These are phyloP conservation scores for Callopanchax toddi DNA, from an alignment of 2,113 vertebrate species.

Conservation along the genomic window DNA sequence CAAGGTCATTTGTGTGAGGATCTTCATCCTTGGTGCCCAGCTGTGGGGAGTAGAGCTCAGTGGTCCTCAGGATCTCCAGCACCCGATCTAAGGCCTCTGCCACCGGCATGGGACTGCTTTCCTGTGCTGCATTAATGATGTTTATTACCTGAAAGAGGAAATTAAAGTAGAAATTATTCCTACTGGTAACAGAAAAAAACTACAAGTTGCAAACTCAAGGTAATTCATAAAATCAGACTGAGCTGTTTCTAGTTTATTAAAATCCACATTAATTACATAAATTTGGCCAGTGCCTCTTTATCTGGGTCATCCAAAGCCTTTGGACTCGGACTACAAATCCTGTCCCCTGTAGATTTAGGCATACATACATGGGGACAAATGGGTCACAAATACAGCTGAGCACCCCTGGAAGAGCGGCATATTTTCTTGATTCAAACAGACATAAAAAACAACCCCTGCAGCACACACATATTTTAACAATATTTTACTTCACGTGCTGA, in stretches of 20 bases:
- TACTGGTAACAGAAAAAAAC: not conserved
- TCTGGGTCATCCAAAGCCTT: conserved; percentile 27
- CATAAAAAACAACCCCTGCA: conserved; percentile 1
- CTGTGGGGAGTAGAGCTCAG: conserved; percentile 96
- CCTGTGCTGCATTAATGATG: conserved; percentile 96
- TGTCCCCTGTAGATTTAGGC: conserved; percentile 4
- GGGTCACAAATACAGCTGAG: conserved; percentile 19
- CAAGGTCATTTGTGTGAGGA: conserved; percentile 93
- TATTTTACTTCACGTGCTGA: not conserved
- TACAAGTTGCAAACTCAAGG: not conserved
- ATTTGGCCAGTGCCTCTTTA: conserved; percentile 9
- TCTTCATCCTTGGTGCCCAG: conserved; percentile 93
- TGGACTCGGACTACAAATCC: not conserved
- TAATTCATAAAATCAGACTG: too few relatives aligned
- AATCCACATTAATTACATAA: not conserved
- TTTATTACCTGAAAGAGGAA: conserved; percentile 88
- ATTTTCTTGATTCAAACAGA: conserved; percentile 3
- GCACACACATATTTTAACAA: not conserved
- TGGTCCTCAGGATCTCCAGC: conserved; percentile 94
- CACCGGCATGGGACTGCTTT: conserved; percentile 92
- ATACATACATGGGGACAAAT: conserved; percentile 1
- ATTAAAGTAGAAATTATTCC: not conserved
- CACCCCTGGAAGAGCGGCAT: not conserved
- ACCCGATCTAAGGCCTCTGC: conserved; percentile 95
- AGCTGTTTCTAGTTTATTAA: not conserved